phyloP scores from a whole-genome alignment of 2,888 invertebrate species.

The Diaphora mendica region DNA sequence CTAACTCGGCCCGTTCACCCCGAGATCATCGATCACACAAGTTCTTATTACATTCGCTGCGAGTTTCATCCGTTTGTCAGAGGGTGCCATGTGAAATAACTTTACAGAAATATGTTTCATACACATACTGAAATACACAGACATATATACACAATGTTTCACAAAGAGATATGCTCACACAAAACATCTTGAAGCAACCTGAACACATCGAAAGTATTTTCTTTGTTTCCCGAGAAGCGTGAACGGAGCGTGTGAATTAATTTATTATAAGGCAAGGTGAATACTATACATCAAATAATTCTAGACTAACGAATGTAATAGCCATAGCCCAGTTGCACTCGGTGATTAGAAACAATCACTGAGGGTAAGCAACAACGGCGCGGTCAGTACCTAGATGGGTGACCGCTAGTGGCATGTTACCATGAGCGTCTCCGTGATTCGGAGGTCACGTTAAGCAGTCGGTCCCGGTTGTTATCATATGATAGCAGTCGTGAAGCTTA shows the following conservation, averaged over 20 bases:
- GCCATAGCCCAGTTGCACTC: too few relatives aligned
- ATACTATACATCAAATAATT: background rate
- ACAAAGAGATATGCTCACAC: background rate
- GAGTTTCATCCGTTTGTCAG: slow-evolving; percentile 49
- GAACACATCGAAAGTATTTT: background rate
- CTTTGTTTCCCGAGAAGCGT: background rate
- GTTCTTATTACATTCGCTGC: slow-evolving; percentile 54
- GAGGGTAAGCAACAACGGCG: too few relatives aligned
- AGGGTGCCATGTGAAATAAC: slow-evolving; percentile 36
- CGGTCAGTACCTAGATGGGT: too few relatives aligned
- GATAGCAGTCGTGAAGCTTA: too few relatives aligned
- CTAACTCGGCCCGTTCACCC: slow-evolving; percentile 20
- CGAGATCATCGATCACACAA: slow-evolving; percentile 56
- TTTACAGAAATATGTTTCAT: slow-evolving; percentile 44
- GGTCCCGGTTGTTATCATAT: too few relatives aligned
- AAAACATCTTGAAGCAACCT: background rate
- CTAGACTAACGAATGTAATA: background rate
- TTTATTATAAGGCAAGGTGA: background rate
- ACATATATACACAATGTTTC: background rate
- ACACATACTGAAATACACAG: slow-evolving; percentile 1
- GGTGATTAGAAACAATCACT: too few relatives aligned
- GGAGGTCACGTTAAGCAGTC: too few relatives aligned
- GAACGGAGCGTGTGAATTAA: background rate
- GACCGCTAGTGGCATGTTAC: too few relatives aligned
- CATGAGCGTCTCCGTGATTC: too few relatives aligned